These are phyloP conservation scores for Tokudaia muenninki DNA, from an alignment of 2,797 vertebrate species.

Conservation along the genomic window DNA sequence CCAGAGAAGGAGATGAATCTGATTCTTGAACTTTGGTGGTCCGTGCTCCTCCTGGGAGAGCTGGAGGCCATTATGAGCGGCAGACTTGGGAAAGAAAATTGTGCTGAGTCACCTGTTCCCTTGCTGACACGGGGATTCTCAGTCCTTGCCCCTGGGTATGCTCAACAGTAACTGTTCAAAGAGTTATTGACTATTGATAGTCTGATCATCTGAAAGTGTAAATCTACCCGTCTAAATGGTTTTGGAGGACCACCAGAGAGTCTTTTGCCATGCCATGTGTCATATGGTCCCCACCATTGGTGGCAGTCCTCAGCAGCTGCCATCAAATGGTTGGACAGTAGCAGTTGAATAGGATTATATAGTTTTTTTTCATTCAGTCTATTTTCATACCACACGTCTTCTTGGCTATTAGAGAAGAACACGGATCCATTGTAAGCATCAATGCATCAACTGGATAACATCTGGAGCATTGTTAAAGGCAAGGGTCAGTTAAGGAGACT, in stretches of 20 bases:
- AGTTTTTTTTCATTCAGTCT: slow-evolving; percentile 13
- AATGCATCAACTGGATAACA: neutral
- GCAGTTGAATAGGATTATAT: neutral
- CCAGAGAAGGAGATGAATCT: neutral
- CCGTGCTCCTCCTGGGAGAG: neutral
- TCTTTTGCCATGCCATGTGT: neutral
- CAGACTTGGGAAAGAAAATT: neutral
- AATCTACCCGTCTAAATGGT: neutral
- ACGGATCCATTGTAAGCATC: neutral
- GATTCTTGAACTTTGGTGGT: neutral
- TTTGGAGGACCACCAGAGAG: neutral
- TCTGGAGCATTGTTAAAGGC: neutral
- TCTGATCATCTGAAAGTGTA: neutral
- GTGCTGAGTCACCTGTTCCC: neutral
- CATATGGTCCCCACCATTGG: neutral
- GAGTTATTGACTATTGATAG: neutral
- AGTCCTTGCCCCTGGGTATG: neutral
- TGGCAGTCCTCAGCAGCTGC: neutral
- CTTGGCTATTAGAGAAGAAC: neutral
- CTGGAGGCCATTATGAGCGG: neutral
- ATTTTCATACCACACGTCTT: neutral
- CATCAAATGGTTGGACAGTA: neutral
- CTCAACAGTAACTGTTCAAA: neutral
- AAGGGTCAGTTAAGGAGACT: neutral
- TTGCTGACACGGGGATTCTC: neutral